These are phyloP conservation scores for Amiota minor DNA, from an alignment of 2,888 invertebrate species.

Conservation along the genomic window DNA sequence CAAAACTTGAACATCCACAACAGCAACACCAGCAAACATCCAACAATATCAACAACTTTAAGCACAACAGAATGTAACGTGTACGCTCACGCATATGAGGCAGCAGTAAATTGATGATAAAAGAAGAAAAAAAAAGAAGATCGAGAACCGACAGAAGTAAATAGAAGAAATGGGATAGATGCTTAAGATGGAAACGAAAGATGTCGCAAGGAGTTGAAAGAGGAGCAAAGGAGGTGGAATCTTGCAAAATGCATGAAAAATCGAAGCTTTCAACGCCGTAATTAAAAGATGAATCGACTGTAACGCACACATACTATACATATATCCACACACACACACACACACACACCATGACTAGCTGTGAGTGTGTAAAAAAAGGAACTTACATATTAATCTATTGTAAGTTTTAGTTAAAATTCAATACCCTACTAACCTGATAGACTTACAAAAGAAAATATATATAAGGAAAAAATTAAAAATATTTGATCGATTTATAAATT, in stretches of 20 bases:
- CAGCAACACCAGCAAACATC: conserved; percentile 51
- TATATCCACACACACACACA: background rate
- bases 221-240: too few species aligned
- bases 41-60: background rate
- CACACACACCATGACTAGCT: conserved; percentile 1
- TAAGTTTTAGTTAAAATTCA: too few species aligned
- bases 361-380: conserved; percentile 33
- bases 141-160: conserved; percentile 4
- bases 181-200: too few species aligned
- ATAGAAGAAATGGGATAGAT: too few species aligned
- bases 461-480: too few species aligned
- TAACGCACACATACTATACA: conserved; percentile 8
- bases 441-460: too few species aligned
- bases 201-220: conserved; percentile 22
- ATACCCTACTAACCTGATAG: too few species aligned
- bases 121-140: background rate
- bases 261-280: conserved; percentile 70
- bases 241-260: conserved; percentile 60
- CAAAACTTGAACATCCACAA: conserved; percentile 6
- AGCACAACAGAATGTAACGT: conserved; percentile 28
- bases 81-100: conserved; percentile 49
- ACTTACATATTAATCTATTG: too few species aligned
- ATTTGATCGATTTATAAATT: too few species aligned
- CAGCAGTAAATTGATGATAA: background rate
- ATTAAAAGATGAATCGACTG: conserved; percentile 71